These are phyloP conservation scores for Clusia tigrina DNA, from an alignment of 2,888 invertebrate genomes.

Conservation along the genomic window DNA sequence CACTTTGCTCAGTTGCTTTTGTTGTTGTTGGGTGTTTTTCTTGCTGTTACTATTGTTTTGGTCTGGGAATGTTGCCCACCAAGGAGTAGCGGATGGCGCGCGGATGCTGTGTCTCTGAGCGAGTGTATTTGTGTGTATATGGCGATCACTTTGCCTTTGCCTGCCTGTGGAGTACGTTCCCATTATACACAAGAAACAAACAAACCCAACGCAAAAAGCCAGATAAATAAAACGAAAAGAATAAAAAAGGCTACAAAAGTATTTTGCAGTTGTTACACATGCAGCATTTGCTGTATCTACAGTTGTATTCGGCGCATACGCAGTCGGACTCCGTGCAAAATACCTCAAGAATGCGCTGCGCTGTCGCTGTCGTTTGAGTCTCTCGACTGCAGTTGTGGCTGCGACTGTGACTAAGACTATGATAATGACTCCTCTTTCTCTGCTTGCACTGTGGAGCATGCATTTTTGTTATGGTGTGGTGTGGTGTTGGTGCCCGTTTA, in stretches of 20 bases:
- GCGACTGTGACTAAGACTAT: not conserved
- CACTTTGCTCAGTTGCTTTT: conserved; percentile 9
- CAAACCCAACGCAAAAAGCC: conserved; percentile 6
- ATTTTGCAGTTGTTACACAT: conserved; percentile 16
- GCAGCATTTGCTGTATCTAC: conserved; percentile 2
- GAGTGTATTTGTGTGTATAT: too few species aligned
- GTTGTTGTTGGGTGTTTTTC: conserved; percentile 11
- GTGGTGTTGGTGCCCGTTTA: too few species aligned
- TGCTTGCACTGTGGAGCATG: not conserved
- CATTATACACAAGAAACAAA: not conserved
- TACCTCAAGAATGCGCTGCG: conserved; percentile 26
- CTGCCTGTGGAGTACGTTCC: not conserved
- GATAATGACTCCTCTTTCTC: not conserved
- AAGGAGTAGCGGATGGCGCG: not conserved
- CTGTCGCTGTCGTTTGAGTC: not conserved
- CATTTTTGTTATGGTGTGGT: too few species aligned
- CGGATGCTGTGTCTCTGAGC: conserved; percentile 9
- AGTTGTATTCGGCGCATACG: conserved; percentile 1
- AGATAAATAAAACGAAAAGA: conserved; percentile 12
- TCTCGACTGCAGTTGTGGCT: conserved; percentile 10
- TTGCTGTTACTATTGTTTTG: conserved; percentile 21
- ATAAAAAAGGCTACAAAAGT: conserved; percentile 22
- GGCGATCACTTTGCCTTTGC: not conserved
- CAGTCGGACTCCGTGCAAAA: conserved; percentile 5
- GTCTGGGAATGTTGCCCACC: conserved; percentile 4